These are phyloP conservation scores for Peromyscus maniculatus DNA, from an alignment of 2,113 vertebrate genomes.

Conservation along the genomic window DNA sequence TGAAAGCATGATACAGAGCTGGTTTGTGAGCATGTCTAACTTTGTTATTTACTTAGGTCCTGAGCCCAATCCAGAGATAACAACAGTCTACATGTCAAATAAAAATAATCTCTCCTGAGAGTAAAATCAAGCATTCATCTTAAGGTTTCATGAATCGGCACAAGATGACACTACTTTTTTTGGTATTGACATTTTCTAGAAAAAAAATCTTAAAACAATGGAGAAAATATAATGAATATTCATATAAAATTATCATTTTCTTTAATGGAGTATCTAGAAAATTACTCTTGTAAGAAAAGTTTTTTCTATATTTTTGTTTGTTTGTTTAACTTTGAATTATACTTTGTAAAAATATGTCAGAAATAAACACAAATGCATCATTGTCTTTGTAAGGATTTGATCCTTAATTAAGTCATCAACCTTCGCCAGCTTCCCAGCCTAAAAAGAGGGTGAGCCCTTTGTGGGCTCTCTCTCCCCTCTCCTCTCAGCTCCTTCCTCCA, in stretches of 20 bases:
- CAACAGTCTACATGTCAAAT: background rate
- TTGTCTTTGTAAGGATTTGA: background rate
- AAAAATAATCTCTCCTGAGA: background rate
- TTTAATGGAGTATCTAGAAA: background rate
- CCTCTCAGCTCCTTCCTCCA: too few relatives aligned
- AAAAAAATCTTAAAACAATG: background rate
- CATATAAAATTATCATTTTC: background rate
- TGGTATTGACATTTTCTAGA: background rate
- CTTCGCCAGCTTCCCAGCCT: too few relatives aligned
- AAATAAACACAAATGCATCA: background rate
- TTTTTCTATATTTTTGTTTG: background rate
- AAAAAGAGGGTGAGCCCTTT: too few relatives aligned
- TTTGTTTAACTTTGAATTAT: slow-evolving; percentile 19
- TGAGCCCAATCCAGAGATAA: background rate
- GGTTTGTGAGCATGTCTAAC: background rate
- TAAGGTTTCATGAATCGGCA: background rate
- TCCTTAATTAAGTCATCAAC: too few relatives aligned
- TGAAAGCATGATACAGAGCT: background rate
- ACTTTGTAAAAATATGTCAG: background rate
- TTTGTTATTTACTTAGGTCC: background rate
- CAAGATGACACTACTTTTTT: background rate
- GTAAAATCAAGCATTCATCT: background rate
- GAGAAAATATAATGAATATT: background rate
- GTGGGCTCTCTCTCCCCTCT: too few relatives aligned
- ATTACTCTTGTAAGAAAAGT: background rate